A percentile compares a stretch with the other conserved stretches of the same genome.
phyloP scores from a whole-genome alignment of 2,113 vertebrate genomes.

The Pluvialis apricaria region DNA sequence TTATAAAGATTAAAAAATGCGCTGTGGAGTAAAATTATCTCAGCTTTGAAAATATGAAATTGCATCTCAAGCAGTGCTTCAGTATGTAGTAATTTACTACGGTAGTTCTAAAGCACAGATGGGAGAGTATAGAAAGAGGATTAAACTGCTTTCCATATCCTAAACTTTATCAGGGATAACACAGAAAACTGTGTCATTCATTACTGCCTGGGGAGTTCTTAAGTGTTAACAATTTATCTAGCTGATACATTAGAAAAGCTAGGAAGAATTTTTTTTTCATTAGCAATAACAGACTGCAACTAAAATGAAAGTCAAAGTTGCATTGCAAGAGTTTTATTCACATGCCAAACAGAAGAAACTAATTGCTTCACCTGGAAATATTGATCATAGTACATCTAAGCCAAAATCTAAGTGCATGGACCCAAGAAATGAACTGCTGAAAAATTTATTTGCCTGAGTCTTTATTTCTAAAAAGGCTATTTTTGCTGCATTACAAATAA shows the following conservation, averaged over 20 bases:
- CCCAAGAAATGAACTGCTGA: neutral
- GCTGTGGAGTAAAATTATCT: conserved; percentile 37
- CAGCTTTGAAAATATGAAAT: conserved; percentile 62
- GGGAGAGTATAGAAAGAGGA: conserved; percentile 64
- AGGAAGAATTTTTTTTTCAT: conserved; percentile 56
- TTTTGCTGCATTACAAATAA: conserved; percentile 21
- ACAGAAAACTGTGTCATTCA: conserved; percentile 71
- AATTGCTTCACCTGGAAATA: conserved; percentile 30
- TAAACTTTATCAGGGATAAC: conserved; percentile 69
- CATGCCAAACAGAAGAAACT: conserved; percentile 35
- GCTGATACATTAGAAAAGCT: conserved; percentile 60
- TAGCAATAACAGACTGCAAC: conserved; percentile 52
- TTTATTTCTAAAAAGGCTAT: conserved; percentile 1
- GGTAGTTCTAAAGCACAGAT: conserved; percentile 61
- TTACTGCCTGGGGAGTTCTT: conserved; percentile 62
- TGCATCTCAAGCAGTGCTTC: conserved; percentile 41
- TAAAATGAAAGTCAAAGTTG: conserved; percentile 64
- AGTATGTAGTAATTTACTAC: conserved; percentile 41
- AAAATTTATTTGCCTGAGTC: neutral
- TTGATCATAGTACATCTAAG: neutral
- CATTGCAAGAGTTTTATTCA: conserved; percentile 48
- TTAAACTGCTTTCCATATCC: conserved; percentile 70
- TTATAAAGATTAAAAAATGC: conserved; percentile 60
- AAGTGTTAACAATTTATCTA: conserved; percentile 72
- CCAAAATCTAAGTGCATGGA: neutral